Evolutionary conservation across 35 echinoderm and acorn worm species (phyloP).

Genomic region (Lytechinus variegatus): DNA sequence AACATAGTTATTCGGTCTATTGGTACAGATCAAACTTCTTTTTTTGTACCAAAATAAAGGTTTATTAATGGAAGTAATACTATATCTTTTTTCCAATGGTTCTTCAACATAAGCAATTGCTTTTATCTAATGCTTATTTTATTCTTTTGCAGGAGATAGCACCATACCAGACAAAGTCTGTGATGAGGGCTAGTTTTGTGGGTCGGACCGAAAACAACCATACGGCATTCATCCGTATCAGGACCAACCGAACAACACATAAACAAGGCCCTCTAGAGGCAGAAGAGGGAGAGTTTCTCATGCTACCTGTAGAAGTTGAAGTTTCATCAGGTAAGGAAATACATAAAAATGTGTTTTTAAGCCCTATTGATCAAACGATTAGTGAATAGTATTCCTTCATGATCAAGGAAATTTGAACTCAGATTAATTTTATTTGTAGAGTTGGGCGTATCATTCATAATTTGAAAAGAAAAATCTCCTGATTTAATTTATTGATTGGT

Average conservation of each 20-base stretch:
- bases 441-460: no score
- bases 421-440: no score
- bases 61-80: no score
- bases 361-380: not conserved
- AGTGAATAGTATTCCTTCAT: no score
- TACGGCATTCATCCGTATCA: conserved; percentile 95
- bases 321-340: conserved; percentile 82
- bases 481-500: no score
- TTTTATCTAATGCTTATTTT: not conserved
- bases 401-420: no score
- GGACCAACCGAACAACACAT: conserved; percentile 73
- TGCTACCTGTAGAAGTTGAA: conserved; percentile 94
- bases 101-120: no score
- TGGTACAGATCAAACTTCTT: no score
- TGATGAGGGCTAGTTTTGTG: conserved; percentile 96
- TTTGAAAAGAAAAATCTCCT: no score
- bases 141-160: conserved; percentile 77
- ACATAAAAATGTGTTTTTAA: not conserved
- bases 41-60: no score
- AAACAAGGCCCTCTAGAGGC: conserved; percentile 50
- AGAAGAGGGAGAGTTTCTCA: conserved; percentile 83
- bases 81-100: no score
- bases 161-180: conserved; percentile 92
- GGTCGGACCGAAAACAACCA: conserved; percentile 93
- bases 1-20: no score